A percentile compares a stretch with the other conserved stretches of the same genome.
These are phyloP conservation scores for Ricordea florida DNA, from an alignment of 92 coral and sea anemone genomes.

Conservation along the genomic window DNA sequence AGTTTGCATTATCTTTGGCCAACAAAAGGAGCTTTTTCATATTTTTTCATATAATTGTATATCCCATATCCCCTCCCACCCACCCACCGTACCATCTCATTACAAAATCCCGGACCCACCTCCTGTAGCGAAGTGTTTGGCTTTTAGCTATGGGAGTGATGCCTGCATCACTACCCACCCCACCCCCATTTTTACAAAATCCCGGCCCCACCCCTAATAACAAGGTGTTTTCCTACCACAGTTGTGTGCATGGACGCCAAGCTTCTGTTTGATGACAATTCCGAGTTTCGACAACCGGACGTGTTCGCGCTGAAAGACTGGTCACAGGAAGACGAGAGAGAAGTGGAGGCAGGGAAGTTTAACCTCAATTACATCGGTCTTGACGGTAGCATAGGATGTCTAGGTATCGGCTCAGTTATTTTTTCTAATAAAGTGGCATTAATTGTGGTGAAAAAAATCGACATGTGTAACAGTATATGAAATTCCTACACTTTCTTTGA, in stretches of 20 bases:
- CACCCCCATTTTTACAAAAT: too few relatives aligned
- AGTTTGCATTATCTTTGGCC: too few relatives aligned
- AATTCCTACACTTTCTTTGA: too few relatives aligned
- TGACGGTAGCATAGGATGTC: conserved; percentile 96
- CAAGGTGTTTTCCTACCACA: conserved; percentile 19
- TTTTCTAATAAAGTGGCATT: not conserved
- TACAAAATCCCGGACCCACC: too few relatives aligned
- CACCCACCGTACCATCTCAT: too few relatives aligned
- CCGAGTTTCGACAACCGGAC: conserved; percentile 85
- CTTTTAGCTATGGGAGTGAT: too few relatives aligned
- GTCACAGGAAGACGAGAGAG: conserved; percentile 94
- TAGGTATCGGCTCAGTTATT: conserved; percentile 49
- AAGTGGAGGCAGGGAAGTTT: conserved; percentile 87
- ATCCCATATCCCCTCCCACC: too few relatives aligned
- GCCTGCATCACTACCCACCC: too few relatives aligned
- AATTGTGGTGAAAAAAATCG: not conserved
- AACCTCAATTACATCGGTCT: conserved; percentile 95
- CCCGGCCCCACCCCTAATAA: too few relatives aligned
- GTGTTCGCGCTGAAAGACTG: conserved; percentile 90
- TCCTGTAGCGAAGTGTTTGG: too few relatives aligned
- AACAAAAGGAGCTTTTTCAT: too few relatives aligned
- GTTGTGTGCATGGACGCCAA: conserved; percentile 99
- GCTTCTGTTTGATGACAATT: conserved; percentile 93
- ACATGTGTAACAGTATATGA: not conserved
- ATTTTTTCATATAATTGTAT: too few relatives aligned